Percentiles rank a stretch among this genome's conserved stretches.
Evolutionary conservation across 2,113 vertebrate genomes (phyloP).

Genomic region (Cheirogaleus medius): DNA sequence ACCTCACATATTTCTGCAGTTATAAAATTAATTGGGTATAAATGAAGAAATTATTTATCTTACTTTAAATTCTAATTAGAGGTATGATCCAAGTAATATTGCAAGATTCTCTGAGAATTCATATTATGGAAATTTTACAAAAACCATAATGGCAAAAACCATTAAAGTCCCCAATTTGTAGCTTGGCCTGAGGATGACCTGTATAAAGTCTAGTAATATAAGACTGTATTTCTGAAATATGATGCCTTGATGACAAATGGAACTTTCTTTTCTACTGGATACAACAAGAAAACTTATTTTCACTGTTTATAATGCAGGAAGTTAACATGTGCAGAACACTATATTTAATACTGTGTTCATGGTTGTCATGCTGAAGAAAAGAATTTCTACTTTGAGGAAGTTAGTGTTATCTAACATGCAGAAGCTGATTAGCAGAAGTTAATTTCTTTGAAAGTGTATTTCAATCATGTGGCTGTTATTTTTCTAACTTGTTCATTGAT

Average conservation of each 20-base stretch:
- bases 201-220: not conserved
- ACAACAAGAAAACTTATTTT: not conserved
- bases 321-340: not conserved
- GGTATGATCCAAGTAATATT: not conserved
- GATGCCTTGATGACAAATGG: not conserved
- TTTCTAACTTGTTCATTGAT: not conserved
- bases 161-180: not conserved
- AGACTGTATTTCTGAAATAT: not conserved
- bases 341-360: not conserved
- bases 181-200: not conserved
- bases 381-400: not conserved
- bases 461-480: not conserved
- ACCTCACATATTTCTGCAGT: not conserved
- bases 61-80: constrained; percentile 8
- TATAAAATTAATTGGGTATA: constrained; percentile 3
- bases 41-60: constrained; percentile 1
- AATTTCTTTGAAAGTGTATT: not conserved
- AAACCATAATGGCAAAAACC: not conserved
- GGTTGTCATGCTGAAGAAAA: not conserved
- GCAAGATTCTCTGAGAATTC: not conserved
- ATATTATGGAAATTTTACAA: not conserved
- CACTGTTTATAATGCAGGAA: not conserved
- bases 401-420: not conserved
- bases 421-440: not conserved
- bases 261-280: not conserved